Conservation (phyloP, 2,888 invertebrate species). For the Meganola albula region DNA sequence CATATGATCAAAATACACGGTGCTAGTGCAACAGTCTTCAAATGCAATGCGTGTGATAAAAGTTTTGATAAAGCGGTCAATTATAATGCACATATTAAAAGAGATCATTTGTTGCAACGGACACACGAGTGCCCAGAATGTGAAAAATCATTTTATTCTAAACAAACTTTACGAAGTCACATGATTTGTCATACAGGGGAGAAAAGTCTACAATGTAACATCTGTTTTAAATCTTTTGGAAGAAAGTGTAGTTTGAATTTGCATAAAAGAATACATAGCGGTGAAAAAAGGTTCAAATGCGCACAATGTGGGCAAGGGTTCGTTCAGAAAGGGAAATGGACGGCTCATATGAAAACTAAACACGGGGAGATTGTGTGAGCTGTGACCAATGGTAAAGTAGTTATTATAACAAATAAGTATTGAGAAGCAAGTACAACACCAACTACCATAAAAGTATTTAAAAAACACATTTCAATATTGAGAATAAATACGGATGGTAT, state of each 20-base stretch:
- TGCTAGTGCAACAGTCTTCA: slow-evolving; percentile 33
- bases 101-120: slow-evolving; percentile 56
- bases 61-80: slow-evolving; percentile 43
- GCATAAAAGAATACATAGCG: slow-evolving; percentile 44
- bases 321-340: slow-evolving; percentile 48
- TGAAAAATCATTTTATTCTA: slow-evolving; percentile 48
- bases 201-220: slow-evolving; percentile 44
- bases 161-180: slow-evolving; percentile 37
- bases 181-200: slow-evolving; percentile 47
- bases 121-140: slow-evolving; percentile 61
- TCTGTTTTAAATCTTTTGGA: slow-evolving; percentile 47
- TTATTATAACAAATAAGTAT: no score
- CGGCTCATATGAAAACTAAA: slow-evolving; percentile 53
- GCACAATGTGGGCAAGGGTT: slow-evolving; percentile 35
- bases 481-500: no score
- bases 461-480: no score
- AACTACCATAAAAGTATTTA: no score
- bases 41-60: slow-evolving; percentile 50
- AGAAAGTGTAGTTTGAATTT: slow-evolving; percentile 41
- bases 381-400: no score
- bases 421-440: no score
- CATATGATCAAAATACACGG: slow-evolving; percentile 52
- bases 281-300: slow-evolving; percentile 38
- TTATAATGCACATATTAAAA: slow-evolving; percentile 43
- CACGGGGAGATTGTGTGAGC: slow-evolving; percentile 31